These are phyloP conservation scores for Callionymus lyra DNA, from an alignment of 2,113 vertebrate genomes.

Conservation along the genomic window DNA sequence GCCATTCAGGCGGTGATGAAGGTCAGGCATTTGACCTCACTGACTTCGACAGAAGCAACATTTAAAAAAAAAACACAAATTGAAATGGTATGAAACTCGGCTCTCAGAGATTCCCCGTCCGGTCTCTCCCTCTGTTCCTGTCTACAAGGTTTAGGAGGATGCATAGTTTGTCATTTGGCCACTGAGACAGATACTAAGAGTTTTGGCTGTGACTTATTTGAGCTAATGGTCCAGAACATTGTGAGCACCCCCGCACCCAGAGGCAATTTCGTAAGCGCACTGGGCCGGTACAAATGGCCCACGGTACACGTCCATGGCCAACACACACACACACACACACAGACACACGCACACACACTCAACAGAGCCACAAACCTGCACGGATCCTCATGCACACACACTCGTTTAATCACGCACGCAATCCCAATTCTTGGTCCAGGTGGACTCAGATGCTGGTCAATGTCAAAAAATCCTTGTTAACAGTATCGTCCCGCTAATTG, in stretches of 20 bases:
- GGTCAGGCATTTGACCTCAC: too few relatives aligned
- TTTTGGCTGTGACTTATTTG: slow-evolving; percentile 69
- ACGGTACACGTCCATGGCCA: slow-evolving; percentile 56
- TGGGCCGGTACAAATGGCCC: slow-evolving; percentile 62
- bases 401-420: slow-evolving; percentile 19
- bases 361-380: too few relatives aligned
- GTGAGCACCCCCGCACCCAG: slow-evolving; percentile 63
- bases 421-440: slow-evolving; percentile 4
- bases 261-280: slow-evolving; percentile 62
- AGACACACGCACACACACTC: slow-evolving; percentile 14
- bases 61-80: too few relatives aligned
- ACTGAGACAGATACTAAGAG: slow-evolving; percentile 64
- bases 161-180: slow-evolving; percentile 63
- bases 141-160: slow-evolving; percentile 53
- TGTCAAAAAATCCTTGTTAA: slow-evolving; percentile 31
- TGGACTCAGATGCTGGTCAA: slow-evolving; percentile 5
- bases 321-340: slow-evolving; percentile 38
- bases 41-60: too few relatives aligned
- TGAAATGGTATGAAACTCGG: background rate
- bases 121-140: slow-evolving; percentile 6
- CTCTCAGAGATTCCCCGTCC: slow-evolving; percentile 1
- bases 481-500: background rate
- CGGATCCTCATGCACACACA: slow-evolving; percentile 19
- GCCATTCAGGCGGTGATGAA: too few relatives aligned
- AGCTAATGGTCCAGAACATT: slow-evolving; percentile 70